Evolutionary conservation across 2,888 invertebrate genomes (phyloP).

Genomic region (Amphipoea lucens): DNA sequence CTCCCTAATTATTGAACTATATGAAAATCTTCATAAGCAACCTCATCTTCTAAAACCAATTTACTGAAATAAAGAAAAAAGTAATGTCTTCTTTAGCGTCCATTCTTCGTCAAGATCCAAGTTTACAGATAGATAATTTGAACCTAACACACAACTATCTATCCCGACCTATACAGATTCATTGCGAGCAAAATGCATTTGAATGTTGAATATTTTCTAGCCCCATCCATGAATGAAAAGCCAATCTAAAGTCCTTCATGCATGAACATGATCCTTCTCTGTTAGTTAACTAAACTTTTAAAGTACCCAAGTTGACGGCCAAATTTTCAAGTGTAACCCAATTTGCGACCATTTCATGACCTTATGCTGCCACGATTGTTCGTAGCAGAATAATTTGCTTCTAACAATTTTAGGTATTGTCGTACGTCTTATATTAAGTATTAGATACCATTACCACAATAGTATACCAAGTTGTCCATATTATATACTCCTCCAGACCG

Average conservation of each 20-base stretch:
- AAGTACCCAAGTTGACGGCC: constrained; percentile 7
- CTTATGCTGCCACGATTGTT: neutral
- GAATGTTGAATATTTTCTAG: constrained; percentile 7
- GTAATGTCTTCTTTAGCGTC: no score
- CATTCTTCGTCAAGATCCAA: neutral
- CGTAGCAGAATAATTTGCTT: neutral
- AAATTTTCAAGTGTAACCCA: neutral
- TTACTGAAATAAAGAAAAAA: neutral
- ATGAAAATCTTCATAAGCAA: neutral
- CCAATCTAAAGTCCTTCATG: constrained; percentile 19
- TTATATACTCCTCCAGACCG: no score
- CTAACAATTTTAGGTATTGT: neutral
- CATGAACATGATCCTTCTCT: constrained; percentile 5
- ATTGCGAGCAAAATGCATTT: neutral
- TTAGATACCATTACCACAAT: neutral
- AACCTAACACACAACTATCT: neutral
- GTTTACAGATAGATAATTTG: neutral
- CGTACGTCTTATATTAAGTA: no score
- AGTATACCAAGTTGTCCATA: neutral
- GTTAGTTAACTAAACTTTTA: constrained; percentile 12
- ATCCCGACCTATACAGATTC: neutral
- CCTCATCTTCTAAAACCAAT: no score
- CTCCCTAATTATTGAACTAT: neutral
- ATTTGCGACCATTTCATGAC: neutral
- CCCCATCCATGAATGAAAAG: neutral